A percentile compares a stretch with the other conserved stretches of the same genome.
Conservation (phyloP, 2,888 invertebrate genomes). For the Trissoscelio sp. region DNA sequence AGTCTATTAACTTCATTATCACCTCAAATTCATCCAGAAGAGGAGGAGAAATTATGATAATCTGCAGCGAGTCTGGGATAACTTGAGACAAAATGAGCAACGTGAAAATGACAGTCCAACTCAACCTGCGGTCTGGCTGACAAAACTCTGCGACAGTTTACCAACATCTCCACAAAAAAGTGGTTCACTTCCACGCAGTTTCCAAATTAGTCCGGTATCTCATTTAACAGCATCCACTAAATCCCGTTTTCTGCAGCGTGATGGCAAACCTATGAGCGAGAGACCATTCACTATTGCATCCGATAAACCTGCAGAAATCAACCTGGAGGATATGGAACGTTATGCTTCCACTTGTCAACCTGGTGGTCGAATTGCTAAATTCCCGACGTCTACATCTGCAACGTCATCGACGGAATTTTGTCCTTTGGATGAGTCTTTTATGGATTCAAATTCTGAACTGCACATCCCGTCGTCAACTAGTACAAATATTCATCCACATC, state of each 20-base stretch:
- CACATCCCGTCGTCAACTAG: slow-evolving; percentile 79
- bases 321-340: slow-evolving; percentile 87
- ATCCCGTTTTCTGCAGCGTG: slow-evolving; percentile 85
- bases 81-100: slow-evolving; percentile 73
- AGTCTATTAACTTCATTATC: neutral
- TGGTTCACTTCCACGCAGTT: slow-evolving; percentile 91
- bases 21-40: slow-evolving; percentile 69
- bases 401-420: slow-evolving; percentile 86
- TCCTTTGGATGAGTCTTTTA: slow-evolving; percentile 84
- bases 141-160: slow-evolving; percentile 86
- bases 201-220: slow-evolving; percentile 86
- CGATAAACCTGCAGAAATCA: slow-evolving; percentile 88
- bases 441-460: slow-evolving; percentile 83
- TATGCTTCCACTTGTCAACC: slow-evolving; percentile 82
- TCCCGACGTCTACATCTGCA: slow-evolving; percentile 83
- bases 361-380: slow-evolving; percentile 80
- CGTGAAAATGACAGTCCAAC: slow-evolving; percentile 84
- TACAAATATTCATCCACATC: slow-evolving; percentile 89
- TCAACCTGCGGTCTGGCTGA: slow-evolving; percentile 89
- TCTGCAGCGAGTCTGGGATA: slow-evolving; percentile 83
- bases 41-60: slow-evolving; percentile 88
- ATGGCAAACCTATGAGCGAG: slow-evolving; percentile 87
- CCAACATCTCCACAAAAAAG: slow-evolving; percentile 89
- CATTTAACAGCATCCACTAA: slow-evolving; percentile 82
- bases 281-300: slow-evolving; percentile 89